These are phyloP conservation scores for Apis dorsata DNA, from an alignment of 1,140 invertebrate genomes.

Conservation along the genomic window DNA sequence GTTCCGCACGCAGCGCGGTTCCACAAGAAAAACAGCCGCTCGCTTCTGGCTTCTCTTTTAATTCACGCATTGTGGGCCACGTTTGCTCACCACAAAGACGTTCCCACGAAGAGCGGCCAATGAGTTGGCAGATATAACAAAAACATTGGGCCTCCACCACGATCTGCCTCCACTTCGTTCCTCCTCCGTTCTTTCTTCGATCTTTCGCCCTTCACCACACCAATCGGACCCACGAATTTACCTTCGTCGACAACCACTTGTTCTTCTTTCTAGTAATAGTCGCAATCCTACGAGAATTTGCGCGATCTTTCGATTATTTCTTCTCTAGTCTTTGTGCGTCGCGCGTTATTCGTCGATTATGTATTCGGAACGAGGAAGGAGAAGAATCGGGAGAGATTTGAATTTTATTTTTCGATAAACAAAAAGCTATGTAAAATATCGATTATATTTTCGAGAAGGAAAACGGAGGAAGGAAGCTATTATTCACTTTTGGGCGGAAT, in stretches of 20 bases:
- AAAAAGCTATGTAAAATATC: too few species aligned
- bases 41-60: constrained; percentile 68
- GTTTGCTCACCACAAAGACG: constrained; percentile 70
- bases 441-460: too few species aligned
- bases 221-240: not conserved
- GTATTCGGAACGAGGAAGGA: too few species aligned
- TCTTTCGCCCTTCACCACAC: not conserved
- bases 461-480: constrained; percentile 14
- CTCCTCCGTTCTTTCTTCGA: constrained; percentile 54
- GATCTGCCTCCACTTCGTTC: constrained; percentile 20
- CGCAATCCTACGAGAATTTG: too few species aligned
- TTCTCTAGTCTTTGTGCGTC: too few species aligned
- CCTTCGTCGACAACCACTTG: too few species aligned
- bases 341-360: too few species aligned
- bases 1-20: constrained; percentile 26
- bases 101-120: constrained; percentile 71
- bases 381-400: too few species aligned
- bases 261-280: too few species aligned
- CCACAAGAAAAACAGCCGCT: constrained; percentile 54
- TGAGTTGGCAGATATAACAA: constrained; percentile 76
- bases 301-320: too few species aligned
- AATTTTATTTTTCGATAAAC: too few species aligned
- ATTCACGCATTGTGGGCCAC: constrained; percentile 75
- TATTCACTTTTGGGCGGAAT: constrained; percentile 14
- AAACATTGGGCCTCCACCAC: constrained; percentile 66